phyloP scores from a whole-genome alignment of 2,113 vertebrate genomes.

The Odocoileus virginianus region DNA sequence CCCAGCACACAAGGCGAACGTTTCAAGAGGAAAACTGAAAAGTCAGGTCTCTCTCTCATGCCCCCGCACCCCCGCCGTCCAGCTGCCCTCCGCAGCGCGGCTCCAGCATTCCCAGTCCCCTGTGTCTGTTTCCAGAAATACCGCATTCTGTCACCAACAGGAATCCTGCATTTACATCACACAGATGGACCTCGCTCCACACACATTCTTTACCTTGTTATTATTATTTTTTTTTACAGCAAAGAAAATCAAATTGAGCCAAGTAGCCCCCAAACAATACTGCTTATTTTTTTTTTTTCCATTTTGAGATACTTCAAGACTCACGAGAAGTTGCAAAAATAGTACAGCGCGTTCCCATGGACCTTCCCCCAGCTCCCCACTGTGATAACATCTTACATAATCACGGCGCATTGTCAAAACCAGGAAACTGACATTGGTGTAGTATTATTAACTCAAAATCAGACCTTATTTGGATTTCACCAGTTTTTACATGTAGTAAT shows the following conservation, averaged over 20 bases:
- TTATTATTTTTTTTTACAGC: neutral
- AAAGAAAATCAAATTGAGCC: neutral
- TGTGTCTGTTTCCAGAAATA: neutral
- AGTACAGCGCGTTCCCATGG: neutral
- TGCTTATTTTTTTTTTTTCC: neutral
- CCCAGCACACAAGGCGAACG: neutral
- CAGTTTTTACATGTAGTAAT: neutral
- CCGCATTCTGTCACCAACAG: neutral
- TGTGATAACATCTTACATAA: conserved; percentile 48
- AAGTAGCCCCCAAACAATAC: neutral
- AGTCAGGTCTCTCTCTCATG: neutral
- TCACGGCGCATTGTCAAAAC: neutral
- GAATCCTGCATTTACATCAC: neutral
- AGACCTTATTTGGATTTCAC: neutral
- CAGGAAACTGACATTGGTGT: neutral
- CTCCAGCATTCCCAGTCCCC: neutral
- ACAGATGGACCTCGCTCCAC: neutral
- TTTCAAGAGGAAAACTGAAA: neutral
- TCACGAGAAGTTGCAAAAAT: conserved; percentile 46
- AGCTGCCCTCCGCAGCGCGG: neutral
- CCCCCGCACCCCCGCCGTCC: no score
- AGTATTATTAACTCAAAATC: neutral
- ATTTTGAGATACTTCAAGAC: conserved; percentile 33
- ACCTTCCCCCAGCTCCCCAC: neutral
- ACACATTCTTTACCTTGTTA: neutral